Base-by-base conservation (phyloP, 2,888 invertebrate genomes). In the Hyles lineata region DNA sequence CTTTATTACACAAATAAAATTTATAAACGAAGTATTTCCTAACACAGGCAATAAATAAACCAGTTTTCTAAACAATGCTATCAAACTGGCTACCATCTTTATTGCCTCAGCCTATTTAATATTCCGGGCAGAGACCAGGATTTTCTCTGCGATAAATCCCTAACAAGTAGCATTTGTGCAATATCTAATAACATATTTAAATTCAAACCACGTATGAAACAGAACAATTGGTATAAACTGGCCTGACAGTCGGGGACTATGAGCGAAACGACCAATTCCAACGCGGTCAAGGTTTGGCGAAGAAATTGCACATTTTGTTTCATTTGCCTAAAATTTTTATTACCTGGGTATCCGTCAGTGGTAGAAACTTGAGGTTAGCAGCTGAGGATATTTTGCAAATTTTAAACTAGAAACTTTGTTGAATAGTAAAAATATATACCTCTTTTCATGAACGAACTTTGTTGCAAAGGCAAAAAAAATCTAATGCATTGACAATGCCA, bases 81-180 rank as follows among this genome's bases (percentile, higher is more conserved):
- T 23, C 17, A 67, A 50, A 43, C 23, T 67, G 9, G 17, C 17
- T 21, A 23, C 11, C 43, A 50, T 50, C 43, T 67, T 67, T 67
- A 67, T 50, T 67, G 23, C 50, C 15, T 17, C 67, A 67, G 23
- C 23, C 19, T n/a, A n/a, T 35, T 63, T 67, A 67, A 23, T 67
- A 67, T 67, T 67, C 67, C 23, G 43, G 43, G 23, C 67, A 67
- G 15, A 50, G 35, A 67, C 67, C 21, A 67, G 67, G 50, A 67
- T 67, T 50, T 67, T 67, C 67, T 67, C 50, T 50, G 17, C 67
- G 50, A 67, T 67, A 43, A 67, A n/a, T 50, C 21, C 21, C 23
- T 50, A 67, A 67, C 67, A 67, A 67, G 50, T 67, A 67, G 50
- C 67, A 50, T n/a, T 67, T 67, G 43, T 23, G 19, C 32, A 62